phyloP scores from a whole-genome alignment of 2,888 invertebrate species.

The Drosophila multiciliata region DNA sequence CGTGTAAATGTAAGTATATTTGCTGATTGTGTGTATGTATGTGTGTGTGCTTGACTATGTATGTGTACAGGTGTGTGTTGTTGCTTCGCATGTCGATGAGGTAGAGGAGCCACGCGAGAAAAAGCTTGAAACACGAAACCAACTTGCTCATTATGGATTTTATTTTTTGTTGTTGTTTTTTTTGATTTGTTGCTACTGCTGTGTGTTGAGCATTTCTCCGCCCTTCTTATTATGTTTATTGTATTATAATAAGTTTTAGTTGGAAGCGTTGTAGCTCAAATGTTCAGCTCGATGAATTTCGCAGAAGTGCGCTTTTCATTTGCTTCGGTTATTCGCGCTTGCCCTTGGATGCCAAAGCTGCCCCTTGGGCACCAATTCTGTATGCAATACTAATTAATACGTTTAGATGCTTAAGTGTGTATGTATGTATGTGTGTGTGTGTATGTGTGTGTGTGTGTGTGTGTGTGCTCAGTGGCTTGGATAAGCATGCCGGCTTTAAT shows the following conservation, averaged over 20 bases:
- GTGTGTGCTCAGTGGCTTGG: slow-evolving; percentile 67
- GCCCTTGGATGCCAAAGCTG: neutral
- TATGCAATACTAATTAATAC: slow-evolving; percentile 73
- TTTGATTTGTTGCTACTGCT: slow-evolving; percentile 1
- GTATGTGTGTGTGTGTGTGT: slow-evolving; percentile 34
- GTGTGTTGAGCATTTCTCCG: slow-evolving; percentile 15
- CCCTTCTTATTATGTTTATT: slow-evolving; percentile 43
- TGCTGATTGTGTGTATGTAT: neutral
- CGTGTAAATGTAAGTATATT: slow-evolving; percentile 6
- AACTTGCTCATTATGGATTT: slow-evolving; percentile 56
- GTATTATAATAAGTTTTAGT: slow-evolving; percentile 64
- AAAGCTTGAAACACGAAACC: slow-evolving; percentile 38
- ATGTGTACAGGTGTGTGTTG: slow-evolving; percentile 4
- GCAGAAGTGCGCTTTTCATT: slow-evolving; percentile 11
- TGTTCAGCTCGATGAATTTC: slow-evolving; percentile 33
- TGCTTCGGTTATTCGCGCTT: slow-evolving; percentile 3
- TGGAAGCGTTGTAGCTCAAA: slow-evolving; percentile 38
- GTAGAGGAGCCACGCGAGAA: slow-evolving; percentile 34
- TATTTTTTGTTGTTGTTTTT: slow-evolving; percentile 20
- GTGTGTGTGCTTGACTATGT: neutral
- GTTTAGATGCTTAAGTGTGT: slow-evolving; percentile 54
- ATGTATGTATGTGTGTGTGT: slow-evolving; percentile 16
- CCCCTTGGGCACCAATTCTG: slow-evolving; percentile 20
- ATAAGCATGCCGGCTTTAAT: slow-evolving; percentile 77
- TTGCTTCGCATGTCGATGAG: slow-evolving; percentile 26